Percentiles rank a stretch among this genome's conserved stretches.
phyloP scores from a whole-genome alignment of 2,797 vertebrate species.

The Myioborus miniatus region DNA sequence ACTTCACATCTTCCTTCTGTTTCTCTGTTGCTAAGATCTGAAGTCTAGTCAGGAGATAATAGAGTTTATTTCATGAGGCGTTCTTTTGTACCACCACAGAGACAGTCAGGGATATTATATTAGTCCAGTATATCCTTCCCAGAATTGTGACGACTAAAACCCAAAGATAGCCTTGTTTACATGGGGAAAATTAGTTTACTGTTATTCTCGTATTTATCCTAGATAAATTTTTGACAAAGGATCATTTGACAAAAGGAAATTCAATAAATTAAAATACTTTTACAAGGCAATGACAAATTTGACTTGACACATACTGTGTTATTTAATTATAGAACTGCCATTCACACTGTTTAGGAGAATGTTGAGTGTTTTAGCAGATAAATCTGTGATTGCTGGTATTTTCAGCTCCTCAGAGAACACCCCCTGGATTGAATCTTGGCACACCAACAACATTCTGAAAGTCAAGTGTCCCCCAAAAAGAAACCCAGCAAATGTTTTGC shows the following conservation, averaged over 20 bases:
- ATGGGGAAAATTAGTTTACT: slow-evolving; percentile 19
- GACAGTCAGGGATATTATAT: slow-evolving; percentile 24
- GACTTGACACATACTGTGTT: slow-evolving; percentile 50
- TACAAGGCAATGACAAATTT: slow-evolving; percentile 64
- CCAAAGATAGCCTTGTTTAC: slow-evolving; percentile 28
- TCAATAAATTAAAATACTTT: slow-evolving; percentile 68
- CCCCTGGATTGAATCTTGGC: slow-evolving; percentile 41
- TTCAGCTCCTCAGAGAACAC: slow-evolving; percentile 37
- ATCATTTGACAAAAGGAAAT: slow-evolving; percentile 2
- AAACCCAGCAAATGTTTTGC: slow-evolving; percentile 33
- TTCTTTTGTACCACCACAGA: neutral
- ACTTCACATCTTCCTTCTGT: neutral
- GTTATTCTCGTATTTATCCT: slow-evolving; percentile 47
- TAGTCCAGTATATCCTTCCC: slow-evolving; percentile 21
- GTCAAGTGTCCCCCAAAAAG: slow-evolving; percentile 12
- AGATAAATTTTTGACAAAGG: slow-evolving; percentile 61
- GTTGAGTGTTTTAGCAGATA: slow-evolving; percentile 38
- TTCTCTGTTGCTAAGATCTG: neutral
- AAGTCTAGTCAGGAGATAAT: neutral
- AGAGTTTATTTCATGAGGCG: neutral
- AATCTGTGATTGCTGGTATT: slow-evolving; percentile 53
- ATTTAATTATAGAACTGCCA: slow-evolving; percentile 63
- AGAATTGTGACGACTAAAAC: slow-evolving; percentile 24
- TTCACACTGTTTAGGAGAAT: slow-evolving; percentile 41
- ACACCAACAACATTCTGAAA: slow-evolving; percentile 6